Percentiles rank a stretch among this genome's conserved stretches.
Conservation (phyloP, 2,113 vertebrate genomes). For the Lophura nycthemera region DNA sequence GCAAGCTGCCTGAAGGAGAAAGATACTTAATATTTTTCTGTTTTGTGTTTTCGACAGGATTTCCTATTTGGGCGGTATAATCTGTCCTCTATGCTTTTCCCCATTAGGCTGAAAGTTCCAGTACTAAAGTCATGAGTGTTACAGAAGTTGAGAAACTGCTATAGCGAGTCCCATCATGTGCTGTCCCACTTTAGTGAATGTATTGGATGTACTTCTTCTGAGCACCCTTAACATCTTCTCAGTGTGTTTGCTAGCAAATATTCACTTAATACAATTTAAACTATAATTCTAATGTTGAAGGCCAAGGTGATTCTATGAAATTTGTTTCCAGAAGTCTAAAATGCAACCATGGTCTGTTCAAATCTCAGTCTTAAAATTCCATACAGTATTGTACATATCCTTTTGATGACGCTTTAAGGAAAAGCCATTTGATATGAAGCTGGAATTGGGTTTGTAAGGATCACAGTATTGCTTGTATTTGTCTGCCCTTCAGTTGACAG, state of each 20-base stretch:
- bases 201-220: background rate
- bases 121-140: background rate
- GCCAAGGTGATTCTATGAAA: background rate
- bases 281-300: background rate
- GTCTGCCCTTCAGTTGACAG: background rate
- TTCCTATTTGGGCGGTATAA: background rate
- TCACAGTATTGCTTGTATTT: background rate
- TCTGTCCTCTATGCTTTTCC: background rate
- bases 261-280: background rate
- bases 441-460: background rate
- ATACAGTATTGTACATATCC: background rate
- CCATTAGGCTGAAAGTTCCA: background rate
- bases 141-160: background rate
- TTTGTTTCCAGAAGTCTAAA: background rate
- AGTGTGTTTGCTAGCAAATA: background rate
- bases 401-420: background rate
- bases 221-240: background rate
- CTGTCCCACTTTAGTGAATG: background rate
- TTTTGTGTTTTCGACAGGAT: background rate
- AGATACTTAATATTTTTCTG: background rate
- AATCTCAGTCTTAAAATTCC: background rate
- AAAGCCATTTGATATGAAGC: background rate
- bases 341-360: background rate
- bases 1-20: background rate
- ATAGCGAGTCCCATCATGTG: fast-evolving